Conservation (phyloP, 2,797 vertebrate species). For the Garrulus glandarius region DNA sequence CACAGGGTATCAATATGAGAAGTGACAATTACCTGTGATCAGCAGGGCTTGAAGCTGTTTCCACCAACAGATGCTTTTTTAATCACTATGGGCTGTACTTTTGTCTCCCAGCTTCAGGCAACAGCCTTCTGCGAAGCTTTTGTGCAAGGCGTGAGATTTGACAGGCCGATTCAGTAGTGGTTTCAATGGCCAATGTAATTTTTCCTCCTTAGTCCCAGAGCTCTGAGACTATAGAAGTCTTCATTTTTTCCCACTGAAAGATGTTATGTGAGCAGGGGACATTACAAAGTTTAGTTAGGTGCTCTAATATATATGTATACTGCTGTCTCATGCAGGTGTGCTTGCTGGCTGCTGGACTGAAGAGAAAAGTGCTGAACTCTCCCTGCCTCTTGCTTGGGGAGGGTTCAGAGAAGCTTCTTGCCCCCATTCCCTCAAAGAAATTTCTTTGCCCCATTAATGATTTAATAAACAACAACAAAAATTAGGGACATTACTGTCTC, state of each 20-base stretch:
- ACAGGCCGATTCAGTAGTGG: neutral
- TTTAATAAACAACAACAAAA: neutral
- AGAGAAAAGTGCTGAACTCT: neutral
- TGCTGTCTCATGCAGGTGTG: neutral
- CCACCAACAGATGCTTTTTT: neutral
- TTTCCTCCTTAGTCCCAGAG: neutral
- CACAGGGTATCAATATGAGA: neutral
- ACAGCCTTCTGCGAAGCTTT: neutral
- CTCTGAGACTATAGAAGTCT: neutral
- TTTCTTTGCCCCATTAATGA: neutral
- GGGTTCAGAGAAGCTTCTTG: neutral
- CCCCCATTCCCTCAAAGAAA: neutral
- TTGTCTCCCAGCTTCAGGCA: neutral
- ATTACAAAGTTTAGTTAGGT: neutral
- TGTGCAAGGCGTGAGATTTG: neutral
- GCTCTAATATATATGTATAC: no score
- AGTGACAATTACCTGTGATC: neutral
- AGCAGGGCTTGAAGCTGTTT: neutral
- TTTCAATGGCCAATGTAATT: neutral
- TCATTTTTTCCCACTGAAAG: neutral
- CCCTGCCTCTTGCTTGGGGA: neutral
- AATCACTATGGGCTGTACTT: neutral
- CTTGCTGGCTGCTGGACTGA: neutral
- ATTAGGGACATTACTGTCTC: neutral
- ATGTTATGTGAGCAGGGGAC: neutral